A percentile compares a stretch with the other conserved stretches of the same genome.
Evolutionary conservation across 2,888 invertebrate species (phyloP).

Genomic region (Merodon equestris): DNA sequence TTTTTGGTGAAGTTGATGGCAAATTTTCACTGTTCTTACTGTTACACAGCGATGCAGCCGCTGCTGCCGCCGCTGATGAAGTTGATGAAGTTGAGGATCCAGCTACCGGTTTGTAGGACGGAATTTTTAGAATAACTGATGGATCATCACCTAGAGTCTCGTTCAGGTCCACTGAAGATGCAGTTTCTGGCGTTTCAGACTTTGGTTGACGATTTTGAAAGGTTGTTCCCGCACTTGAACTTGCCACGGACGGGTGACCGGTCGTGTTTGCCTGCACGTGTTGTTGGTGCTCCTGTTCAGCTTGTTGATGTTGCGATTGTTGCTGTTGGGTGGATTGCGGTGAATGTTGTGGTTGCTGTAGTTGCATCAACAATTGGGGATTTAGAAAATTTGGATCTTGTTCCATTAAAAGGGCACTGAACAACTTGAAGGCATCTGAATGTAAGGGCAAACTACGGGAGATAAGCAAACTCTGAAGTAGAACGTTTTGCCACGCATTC

Average conservation of each 20-base stretch:
- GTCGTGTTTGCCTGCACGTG: constrained; percentile 68
- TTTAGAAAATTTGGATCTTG: constrained; percentile 71
- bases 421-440: constrained; percentile 73
- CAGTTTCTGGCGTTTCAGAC: constrained; percentile 80
- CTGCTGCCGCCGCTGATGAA: constrained; percentile 70
- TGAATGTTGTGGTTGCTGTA: constrained; percentile 73
- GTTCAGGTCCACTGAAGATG: constrained; percentile 77
- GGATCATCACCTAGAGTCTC: constrained; percentile 81
- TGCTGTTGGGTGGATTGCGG: constrained; percentile 71
- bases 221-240: constrained; percentile 65
- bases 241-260: constrained; percentile 12
- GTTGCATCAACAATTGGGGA: constrained; percentile 73
- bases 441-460: constrained; percentile 72
- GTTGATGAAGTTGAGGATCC: constrained; percentile 75
- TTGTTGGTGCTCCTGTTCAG: constrained; percentile 69
- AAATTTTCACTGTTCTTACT: constrained; percentile 80
- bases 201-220: constrained; percentile 76
- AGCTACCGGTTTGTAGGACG: constrained; percentile 89
- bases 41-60: constrained; percentile 71
- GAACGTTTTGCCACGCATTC: constrained; percentile 70
- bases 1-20: constrained; percentile 75
- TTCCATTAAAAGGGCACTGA: constrained; percentile 75
- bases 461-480: constrained; percentile 76
- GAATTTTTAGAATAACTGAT: constrained; percentile 93
- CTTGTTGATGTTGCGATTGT: background rate